Evolutionary conservation across 2,797 vertebrate genomes (phyloP), one percentile per base, ranked within the genome.

Genomic region (Poeciliopsis presidionis): DNA sequence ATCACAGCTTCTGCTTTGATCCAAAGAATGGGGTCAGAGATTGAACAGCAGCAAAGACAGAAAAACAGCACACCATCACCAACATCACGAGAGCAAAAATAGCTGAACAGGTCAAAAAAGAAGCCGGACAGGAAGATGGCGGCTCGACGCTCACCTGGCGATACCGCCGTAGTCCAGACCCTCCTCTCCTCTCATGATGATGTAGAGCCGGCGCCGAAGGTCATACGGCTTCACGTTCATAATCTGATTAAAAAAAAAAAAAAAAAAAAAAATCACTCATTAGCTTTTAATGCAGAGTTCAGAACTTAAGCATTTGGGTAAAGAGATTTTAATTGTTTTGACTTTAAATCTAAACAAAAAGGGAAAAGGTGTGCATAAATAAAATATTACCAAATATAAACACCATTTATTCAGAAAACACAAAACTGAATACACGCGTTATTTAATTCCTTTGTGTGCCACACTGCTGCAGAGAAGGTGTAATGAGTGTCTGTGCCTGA

Each of bases 171-270:
- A 99, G 91, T 99, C 98, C 89, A 99, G 95, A 57, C 98, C 98
- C 92, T 99, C 98, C 94, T 99, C 98, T 30, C 98, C 98, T 0
- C 98, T 96, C 97, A 99, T 99, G 81, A 99, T 99, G 93, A 99
- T 97, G 94, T 99, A 99, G 28, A 99, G 96, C 76, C 98, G 96
- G 61, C 98, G 96, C 7, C 98, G 97, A 57, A 99, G 96, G 89
- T 99, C 98, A 0, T 99, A 99, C 0, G 98, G 97, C 90, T 99
- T 99, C 96, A 99, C 98, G 82, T 99, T 99, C 98, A 99, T 99
- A 90, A 99, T 99, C 98, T 99, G 92, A 75, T 45, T 33, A 33
- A 33, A 36, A 36, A 36, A 33, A 36, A 36, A 39, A 0, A 39
- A 5, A 39, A 5, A 39, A 33, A 33, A 25, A 77, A 30, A 39